These are phyloP conservation scores for Enteromius thamalakanensis DNA, from an alignment of 2,797 vertebrate genomes.

Conservation along the genomic window DNA sequence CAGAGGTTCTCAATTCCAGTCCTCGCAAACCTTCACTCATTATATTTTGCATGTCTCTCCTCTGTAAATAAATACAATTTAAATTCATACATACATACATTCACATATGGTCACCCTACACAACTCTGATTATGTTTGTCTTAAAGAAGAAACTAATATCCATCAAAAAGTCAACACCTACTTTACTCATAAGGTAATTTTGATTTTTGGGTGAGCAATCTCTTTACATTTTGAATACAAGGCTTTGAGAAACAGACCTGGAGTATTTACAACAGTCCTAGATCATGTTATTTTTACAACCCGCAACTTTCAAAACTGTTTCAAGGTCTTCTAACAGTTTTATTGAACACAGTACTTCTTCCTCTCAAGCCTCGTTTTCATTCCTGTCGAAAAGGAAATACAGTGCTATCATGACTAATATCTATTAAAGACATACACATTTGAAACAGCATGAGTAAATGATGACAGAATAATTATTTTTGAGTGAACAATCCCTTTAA, in stretches of 20 bases:
- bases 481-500: slow-evolving; percentile 27
- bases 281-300: neutral
- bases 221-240: neutral
- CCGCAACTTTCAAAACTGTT: neutral
- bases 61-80: no score
- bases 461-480: slow-evolving; percentile 14
- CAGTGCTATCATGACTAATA: neutral
- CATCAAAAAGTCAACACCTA: neutral
- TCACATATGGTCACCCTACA: neutral
- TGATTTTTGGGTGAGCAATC: neutral
- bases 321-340: neutral
- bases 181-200: no score
- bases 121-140: neutral
- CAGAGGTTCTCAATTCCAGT: no score
- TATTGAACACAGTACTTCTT: neutral
- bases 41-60: no score
- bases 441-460: slow-evolving; percentile 18
- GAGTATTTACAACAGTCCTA: neutral
- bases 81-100: no score
- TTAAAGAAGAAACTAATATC: neutral
- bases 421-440: neutral
- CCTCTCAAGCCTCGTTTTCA: neutral
- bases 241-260: neutral
- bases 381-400: neutral
- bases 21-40: no score